Evolutionary conservation across 1,140 invertebrate genomes (phyloP).

Genomic region (Musca vetustissima): DNA sequence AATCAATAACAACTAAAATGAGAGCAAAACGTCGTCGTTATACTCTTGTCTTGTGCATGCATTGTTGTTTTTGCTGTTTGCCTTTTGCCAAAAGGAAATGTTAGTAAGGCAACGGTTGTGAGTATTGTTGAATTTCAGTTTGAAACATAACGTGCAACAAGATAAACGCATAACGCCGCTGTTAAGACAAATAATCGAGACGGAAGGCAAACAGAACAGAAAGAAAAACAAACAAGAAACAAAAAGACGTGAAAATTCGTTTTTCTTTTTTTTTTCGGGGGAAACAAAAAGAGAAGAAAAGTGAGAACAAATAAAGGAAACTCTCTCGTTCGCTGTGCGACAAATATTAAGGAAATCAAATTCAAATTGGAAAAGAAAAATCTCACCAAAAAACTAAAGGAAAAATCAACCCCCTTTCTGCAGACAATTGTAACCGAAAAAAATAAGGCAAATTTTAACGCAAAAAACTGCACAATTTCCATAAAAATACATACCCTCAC

Average conservation of each 20-base stretch:
- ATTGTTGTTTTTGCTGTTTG: neutral
- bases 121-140: neutral
- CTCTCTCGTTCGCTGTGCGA: too few relatives aligned
- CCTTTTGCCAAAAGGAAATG: too few relatives aligned
- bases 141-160: constrained; percentile 23
- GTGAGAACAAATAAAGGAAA: too few relatives aligned
- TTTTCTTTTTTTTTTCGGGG: neutral
- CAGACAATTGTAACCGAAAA: too few relatives aligned
- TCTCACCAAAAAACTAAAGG: too few relatives aligned
- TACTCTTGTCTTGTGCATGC: neutral
- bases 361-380: too few relatives aligned
- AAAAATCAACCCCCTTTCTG: too few relatives aligned
- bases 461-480: neutral
- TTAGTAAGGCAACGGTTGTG: neutral
- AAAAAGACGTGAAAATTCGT: neutral
- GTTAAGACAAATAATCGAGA: neutral
- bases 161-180: constrained; percentile 15
- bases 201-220: neutral
- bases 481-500: constrained; percentile 5
- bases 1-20: constrained; percentile 5
- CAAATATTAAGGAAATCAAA: too few relatives aligned
- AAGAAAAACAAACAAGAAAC: neutral
- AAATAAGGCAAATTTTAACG: neutral
- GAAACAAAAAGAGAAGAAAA: neutral
- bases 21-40: neutral